Base-by-base conservation (phyloP, 2,113 vertebrate species). In the Syngnathus floridae region DNA sequence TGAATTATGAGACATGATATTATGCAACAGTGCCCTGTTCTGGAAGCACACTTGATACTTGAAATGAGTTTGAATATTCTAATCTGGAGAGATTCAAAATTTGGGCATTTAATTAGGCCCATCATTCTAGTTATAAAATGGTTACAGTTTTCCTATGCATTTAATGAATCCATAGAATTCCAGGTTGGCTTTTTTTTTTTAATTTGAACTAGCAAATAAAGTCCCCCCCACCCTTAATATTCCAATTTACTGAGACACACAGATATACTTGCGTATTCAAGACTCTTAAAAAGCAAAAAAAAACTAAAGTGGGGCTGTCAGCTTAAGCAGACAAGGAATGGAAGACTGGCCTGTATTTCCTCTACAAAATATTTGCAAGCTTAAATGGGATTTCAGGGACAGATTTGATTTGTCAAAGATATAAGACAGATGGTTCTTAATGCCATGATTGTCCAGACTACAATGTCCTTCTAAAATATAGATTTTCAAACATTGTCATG, bases 331-430 rank as follows among this genome's bases (percentile, higher is more conserved):
- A 86, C 69, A 77, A 70, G 80, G 78, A 86, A 87, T 87, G 88
- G 82, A 85, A 82, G 85, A 89, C 88, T 87, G 84, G 85, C 64
- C 85, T 89, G 87, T 45, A 87, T 89, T 89, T 90, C 88, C 87
- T 89, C 87, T 66, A 26, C 48, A 11, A 58, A 48, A 17, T 11
- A 16, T 16, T 21, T 35, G n/a, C 1, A 3, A 19, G 17, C 2
- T 43, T 65, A 2, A 14, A 59, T 37, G 0, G 46, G 31, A 26
- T 49, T 62, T 51, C 7, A 62, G 17, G 65, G 13, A 2, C 41
- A 67, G 54, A 2, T 8, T 9, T n/a, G 45, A 52, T 2, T 49
- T 38, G 31, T 7, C 46, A 13, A 40, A 35, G 4, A 57, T 6
- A 21, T 5, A 54, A 51, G 0, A 6, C 0, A 63, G 13, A 22